Base-by-base conservation (phyloP, 2,113 vertebrate species). In the Xiphophorus hellerii region DNA sequence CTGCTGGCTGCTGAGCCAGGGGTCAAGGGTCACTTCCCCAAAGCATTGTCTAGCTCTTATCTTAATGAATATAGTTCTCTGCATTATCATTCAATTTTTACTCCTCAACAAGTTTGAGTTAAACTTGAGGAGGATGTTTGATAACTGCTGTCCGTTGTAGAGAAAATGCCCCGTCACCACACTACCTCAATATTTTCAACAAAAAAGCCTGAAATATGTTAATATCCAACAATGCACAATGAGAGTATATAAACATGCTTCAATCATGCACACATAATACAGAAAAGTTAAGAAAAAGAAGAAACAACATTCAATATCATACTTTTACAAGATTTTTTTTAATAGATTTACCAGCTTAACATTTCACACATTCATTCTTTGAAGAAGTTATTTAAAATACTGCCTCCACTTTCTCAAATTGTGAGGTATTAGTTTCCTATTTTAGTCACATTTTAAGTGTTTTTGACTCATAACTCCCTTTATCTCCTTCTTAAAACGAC, bases 11-110 rank as follows among this genome's bases (percentile, higher is more conserved):
- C 51, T 54, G 22, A 42, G 22, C 60, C 61, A 27, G 39, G 75
- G 29, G n/a, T n/a, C 28, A 25, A 66, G 29, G 12, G 13, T 69
- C 66, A 75, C 62, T 80, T 80, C 25, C 22, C 29, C 1, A 61
- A 17, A 5, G 62, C 28, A 62, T 37, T 35, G 35, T 35, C 65
- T 17, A 54, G 12, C 12, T 73, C 9, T 51, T 5, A 5, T 54
- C 7, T 54, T 25, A 22, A 25, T 54, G 17, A 54, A 54, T 54
- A 25, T 20, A 4, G 42, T 54, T 54, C 20, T 54, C 20, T 54
- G 48, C 48, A 54, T 54, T 22, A 1, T 2, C 17, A 54, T 25
- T 17, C 22, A 54, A 44, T 44, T 8, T 54, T 25, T 10, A 54
- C 17, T 51, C 22, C 22, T 54, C 6, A 25, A 25, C 20, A 54